Evolutionary conservation across 2,888 invertebrate genomes (phyloP).

Genomic region (Lampropteryx suffumata): DNA sequence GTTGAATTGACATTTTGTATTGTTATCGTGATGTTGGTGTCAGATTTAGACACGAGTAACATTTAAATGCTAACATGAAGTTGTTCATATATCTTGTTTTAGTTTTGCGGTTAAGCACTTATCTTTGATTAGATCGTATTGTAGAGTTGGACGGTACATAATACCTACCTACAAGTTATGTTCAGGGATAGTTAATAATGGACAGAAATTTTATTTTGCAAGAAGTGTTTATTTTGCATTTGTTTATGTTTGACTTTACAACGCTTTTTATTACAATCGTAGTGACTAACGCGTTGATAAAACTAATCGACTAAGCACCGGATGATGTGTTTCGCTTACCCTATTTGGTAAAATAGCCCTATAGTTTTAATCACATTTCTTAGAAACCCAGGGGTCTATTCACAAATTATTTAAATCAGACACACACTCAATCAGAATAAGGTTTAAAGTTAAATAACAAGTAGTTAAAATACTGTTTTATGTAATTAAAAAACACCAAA

Average conservation of each 20-base stretch:
- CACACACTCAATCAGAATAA: conserved; percentile 28
- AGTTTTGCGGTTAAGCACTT: too few species aligned
- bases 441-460: neutral
- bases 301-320: conserved; percentile 46
- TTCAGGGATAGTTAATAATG: too few species aligned
- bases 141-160: too few species aligned
- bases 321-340: conserved; percentile 43
- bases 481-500: neutral
- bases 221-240: conserved; percentile 35
- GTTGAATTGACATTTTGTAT: conserved; percentile 4
- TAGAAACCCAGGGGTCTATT: conserved; percentile 27
- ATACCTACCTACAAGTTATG: too few species aligned
- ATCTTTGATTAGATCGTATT: too few species aligned
- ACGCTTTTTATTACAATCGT: conserved; percentile 48
- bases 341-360: conserved; percentile 77
- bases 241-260: conserved; percentile 56
- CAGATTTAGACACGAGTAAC: too few species aligned
- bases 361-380: conserved; percentile 37
- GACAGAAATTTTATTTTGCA: conserved; percentile 22
- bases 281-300: conserved; percentile 58
- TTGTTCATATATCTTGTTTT: too few species aligned
- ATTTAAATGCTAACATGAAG: too few species aligned
- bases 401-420: conserved; percentile 25
- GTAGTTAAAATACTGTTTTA: neutral
- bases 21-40: neutral